phyloP scores from a whole-genome alignment of 2,888 invertebrate species.

The Rhingia rostrata region DNA sequence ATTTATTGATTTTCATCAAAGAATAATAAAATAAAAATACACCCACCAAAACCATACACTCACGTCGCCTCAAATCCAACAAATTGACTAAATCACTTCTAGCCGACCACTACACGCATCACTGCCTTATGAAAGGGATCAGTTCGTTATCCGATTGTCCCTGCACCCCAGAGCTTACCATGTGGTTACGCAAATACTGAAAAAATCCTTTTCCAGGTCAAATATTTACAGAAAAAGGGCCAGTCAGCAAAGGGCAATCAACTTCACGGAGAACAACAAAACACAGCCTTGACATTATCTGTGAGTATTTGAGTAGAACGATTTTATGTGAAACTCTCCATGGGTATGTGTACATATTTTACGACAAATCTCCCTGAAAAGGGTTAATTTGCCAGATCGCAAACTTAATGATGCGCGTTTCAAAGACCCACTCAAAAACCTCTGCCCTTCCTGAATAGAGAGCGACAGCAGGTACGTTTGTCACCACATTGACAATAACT shows the following conservation, averaged over 20 bases:
- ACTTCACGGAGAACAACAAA: conserved; percentile 38
- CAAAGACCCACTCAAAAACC: conserved; percentile 42
- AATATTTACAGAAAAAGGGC: conserved; percentile 57
- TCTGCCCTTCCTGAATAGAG: conserved; percentile 15
- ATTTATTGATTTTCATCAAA: conserved; percentile 33
- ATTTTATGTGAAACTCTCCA: conserved; percentile 27
- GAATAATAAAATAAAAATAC: not conserved
- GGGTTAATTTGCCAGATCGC: conserved; percentile 69
- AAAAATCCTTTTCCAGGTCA: conserved; percentile 71
- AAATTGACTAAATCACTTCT: conserved; percentile 54
- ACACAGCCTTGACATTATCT: conserved; percentile 64
- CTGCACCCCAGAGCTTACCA: conserved; percentile 16
- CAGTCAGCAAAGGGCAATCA: conserved; percentile 55
- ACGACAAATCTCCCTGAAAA: conserved; percentile 66
- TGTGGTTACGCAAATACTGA: conserved; percentile 22
- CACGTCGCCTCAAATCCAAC: conserved; percentile 33
- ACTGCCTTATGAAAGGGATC: conserved; percentile 36
- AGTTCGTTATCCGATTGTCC: conserved; percentile 28
- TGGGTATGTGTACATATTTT: conserved; percentile 6
- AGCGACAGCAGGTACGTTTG: conserved; percentile 13
- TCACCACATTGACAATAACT: conserved; percentile 56
- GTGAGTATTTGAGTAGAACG: conserved; percentile 44
- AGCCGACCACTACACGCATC: conserved; percentile 37
- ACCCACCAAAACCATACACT: conserved; percentile 8
- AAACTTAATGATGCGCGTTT: conserved; percentile 63